These are phyloP conservation scores for Netelia inedita DNA, from an alignment of 2,888 invertebrate genomes.

Conservation along the genomic window DNA sequence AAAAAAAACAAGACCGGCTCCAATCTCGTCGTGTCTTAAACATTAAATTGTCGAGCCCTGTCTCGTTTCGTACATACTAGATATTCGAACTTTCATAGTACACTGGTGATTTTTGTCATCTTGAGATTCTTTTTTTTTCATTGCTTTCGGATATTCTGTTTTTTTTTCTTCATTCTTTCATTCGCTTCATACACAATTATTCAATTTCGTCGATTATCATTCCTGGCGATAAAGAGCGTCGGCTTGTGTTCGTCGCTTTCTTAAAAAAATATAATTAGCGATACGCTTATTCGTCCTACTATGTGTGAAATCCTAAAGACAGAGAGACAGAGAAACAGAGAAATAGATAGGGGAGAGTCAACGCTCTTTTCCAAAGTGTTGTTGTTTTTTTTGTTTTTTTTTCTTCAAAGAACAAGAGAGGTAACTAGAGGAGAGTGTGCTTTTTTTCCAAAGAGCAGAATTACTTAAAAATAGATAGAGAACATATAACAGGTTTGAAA, in stretches of 20 bases:
- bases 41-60: constrained; percentile 9
- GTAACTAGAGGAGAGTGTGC: constrained; percentile 37
- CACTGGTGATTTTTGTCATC: constrained; percentile 36
- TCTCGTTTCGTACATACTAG: constrained; percentile 47
- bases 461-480: constrained; percentile 33
- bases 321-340: not conserved
- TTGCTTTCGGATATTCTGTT: constrained; percentile 12
- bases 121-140: constrained; percentile 11
- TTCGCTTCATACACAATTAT: constrained; percentile 23
- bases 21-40: constrained; percentile 21
- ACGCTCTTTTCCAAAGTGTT: constrained; percentile 6
- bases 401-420: constrained; percentile 52
- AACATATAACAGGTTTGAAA: constrained; percentile 47
- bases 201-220: not conserved
- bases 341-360: constrained; percentile 1
- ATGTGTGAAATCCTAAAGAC: constrained; percentile 20
- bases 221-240: constrained; percentile 14
- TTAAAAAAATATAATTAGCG: constrained; percentile 62
- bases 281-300: constrained; percentile 46
- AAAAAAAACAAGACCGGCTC: no score
- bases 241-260: constrained; percentile 17
- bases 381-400: constrained; percentile 41
- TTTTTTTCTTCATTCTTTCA: constrained; percentile 14
- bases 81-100: constrained; percentile 57
- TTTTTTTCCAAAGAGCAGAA: constrained; percentile 19